Evolutionary conservation across 2,113 vertebrate genomes (phyloP).

Genomic region (Xenus cinereus): DNA sequence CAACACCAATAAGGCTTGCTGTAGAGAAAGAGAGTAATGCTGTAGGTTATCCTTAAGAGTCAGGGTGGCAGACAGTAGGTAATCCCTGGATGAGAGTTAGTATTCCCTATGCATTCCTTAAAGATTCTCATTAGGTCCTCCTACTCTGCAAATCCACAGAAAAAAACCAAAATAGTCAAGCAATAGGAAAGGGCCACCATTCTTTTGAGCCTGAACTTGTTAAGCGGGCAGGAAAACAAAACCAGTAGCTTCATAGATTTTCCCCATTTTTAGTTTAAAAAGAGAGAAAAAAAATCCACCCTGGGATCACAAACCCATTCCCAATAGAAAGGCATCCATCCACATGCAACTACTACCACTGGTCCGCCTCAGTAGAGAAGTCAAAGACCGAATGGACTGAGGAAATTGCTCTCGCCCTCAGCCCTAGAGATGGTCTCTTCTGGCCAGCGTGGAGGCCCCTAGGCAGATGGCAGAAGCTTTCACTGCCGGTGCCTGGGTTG

Average conservation of each 20-base stretch:
- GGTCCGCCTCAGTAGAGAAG: not conserved
- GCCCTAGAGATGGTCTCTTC: not conserved
- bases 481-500: not conserved
- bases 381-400: not conserved
- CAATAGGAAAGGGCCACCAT: not conserved
- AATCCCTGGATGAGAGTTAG: not conserved
- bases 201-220: not conserved
- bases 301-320: not conserved
- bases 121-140: not conserved
- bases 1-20: conserved; percentile 97
- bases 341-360: not conserved
- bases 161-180: not conserved
- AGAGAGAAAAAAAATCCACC: not conserved
- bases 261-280: not conserved
- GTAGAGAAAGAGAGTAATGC: conserved; percentile 27
- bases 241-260: not conserved
- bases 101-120: not conserved
- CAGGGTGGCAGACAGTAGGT: not conserved
- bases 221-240: not conserved
- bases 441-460: not conserved
- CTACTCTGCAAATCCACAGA: not conserved
- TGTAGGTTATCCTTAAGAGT: not conserved
- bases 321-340: not conserved
- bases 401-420: not conserved
- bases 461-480: not conserved